Conservation (phyloP, 2,888 invertebrate species). For the Yponomeuta cagnagella region DNA sequence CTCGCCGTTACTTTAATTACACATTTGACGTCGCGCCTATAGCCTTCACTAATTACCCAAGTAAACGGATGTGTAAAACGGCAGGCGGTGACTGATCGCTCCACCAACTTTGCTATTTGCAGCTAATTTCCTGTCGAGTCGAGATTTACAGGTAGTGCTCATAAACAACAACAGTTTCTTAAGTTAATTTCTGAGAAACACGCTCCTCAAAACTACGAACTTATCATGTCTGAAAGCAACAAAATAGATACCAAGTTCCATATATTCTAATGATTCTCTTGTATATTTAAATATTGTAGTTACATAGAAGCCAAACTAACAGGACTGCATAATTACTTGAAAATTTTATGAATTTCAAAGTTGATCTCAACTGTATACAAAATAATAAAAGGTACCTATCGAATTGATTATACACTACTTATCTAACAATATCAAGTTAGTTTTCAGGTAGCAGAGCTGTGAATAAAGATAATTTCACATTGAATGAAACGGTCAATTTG, state of each 20-base stretch:
- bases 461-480: too few relatives aligned
- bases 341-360: too few relatives aligned
- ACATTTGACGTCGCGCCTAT: constrained; percentile 55
- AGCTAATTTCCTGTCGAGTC: constrained; percentile 59
- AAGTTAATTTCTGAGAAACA: neutral
- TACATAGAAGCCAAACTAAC: too few relatives aligned
- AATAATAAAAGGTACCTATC: too few relatives aligned
- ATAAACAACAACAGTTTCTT: neutral
- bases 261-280: too few relatives aligned
- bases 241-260: neutral
- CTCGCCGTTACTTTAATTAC: constrained; percentile 68
- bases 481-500: too few relatives aligned
- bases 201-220: neutral
- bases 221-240: neutral
- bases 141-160: constrained; percentile 28
- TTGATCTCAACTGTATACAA: too few relatives aligned
- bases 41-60: constrained; percentile 58
- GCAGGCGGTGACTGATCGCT: constrained; percentile 55
- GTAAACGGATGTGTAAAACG: constrained; percentile 65
- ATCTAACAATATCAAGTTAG: too few relatives aligned
- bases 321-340: too few relatives aligned
- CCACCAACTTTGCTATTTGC: constrained; percentile 43
- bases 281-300: too few relatives aligned
- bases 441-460: too few relatives aligned
- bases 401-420: too few relatives aligned